A percentile compares a stretch with the other conserved stretches of the same genome.
phyloP scores from a whole-genome alignment of 2,113 vertebrate genomes.

The Dasypus novemcinctus region DNA sequence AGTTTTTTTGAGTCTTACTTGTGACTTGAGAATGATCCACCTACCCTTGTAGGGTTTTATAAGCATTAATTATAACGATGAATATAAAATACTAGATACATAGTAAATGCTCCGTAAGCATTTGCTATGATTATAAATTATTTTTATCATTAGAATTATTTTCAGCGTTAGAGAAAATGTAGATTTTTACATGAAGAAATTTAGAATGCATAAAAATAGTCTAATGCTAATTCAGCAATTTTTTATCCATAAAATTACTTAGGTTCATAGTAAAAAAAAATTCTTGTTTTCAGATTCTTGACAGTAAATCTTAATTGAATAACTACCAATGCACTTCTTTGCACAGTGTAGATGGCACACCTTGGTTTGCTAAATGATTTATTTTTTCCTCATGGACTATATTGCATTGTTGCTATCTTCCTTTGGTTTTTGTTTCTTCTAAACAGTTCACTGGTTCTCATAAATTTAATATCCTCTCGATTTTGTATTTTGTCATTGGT shows the following conservation, averaged over 20 bases:
- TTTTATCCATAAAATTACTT: neutral
- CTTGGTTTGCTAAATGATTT: neutral
- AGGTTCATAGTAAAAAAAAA: neutral
- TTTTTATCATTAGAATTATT: neutral
- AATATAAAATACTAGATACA: neutral
- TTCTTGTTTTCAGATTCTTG: neutral
- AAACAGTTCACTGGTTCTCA: neutral
- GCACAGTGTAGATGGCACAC: neutral
- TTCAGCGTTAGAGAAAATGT: neutral
- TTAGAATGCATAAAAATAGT: neutral
- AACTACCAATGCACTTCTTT: neutral
- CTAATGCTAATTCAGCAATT: neutral
- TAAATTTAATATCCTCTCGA: neutral
- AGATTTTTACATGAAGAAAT: neutral
- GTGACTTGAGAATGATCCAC: neutral
- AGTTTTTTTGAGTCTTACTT: neutral
- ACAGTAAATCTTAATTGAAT: neutral
- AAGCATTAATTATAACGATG: neutral
- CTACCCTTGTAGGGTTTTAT: neutral
- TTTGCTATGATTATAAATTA: neutral
- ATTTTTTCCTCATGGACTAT: neutral
- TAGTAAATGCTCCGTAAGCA: no score
- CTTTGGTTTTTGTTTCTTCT: neutral
- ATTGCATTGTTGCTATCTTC: neutral
- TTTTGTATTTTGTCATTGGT: neutral